Conservation (phyloP, 2,113 vertebrate species). For the Dipodomys spectabilis region DNA sequence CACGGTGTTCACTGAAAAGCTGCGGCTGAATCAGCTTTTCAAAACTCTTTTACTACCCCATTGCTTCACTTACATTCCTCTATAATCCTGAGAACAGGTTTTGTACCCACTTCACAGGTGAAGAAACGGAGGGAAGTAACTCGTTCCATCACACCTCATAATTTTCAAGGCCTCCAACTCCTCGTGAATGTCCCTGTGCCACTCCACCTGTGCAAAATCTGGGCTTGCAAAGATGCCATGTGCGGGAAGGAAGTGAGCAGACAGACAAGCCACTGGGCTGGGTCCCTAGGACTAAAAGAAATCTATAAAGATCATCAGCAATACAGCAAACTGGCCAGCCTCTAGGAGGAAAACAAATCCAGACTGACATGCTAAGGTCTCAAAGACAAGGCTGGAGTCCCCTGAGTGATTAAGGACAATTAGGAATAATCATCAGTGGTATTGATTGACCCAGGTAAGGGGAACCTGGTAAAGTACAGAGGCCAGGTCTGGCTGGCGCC, state of each 20-base stretch:
- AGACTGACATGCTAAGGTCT: not conserved
- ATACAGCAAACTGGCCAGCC: not conserved
- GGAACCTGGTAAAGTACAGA: too few species aligned
- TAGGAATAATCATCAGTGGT: not conserved
- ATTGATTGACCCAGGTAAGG: too few species aligned
- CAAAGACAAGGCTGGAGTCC: not conserved
- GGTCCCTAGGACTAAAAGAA: not conserved
- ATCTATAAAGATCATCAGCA: not conserved
- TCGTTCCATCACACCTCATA: not conserved
- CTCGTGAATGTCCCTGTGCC: not conserved
- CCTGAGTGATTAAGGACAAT: not conserved
- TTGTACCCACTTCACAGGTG: not conserved
- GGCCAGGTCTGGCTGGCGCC: too few species aligned
- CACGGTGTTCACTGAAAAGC: not conserved
- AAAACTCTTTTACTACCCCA: not conserved
- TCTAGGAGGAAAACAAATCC: not conserved
- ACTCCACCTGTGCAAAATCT: not conserved
- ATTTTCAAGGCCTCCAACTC: not conserved
- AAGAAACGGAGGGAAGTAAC: not conserved
- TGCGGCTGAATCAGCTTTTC: not conserved
- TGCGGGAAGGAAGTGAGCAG: not conserved
- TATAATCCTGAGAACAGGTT: not conserved
- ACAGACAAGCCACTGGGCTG: not conserved
- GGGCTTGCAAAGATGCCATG: not conserved
- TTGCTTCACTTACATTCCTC: not conserved